Evolutionary conservation across 1,140 invertebrate species (phyloP).

Genomic region (Leucophenga varia): DNA sequence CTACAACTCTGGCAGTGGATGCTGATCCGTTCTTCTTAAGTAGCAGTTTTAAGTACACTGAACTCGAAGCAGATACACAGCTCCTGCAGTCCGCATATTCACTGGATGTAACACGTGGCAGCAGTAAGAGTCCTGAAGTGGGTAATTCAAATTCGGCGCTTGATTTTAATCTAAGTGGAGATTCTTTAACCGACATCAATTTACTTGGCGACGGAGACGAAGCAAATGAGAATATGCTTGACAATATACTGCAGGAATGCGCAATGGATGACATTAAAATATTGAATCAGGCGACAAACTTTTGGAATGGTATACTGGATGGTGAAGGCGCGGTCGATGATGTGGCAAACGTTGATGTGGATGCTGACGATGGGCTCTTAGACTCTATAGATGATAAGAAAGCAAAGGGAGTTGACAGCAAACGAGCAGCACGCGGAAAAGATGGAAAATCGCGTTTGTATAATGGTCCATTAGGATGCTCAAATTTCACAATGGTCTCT

Average conservation of each 20-base stretch:
- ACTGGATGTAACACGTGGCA: slow-evolving; percentile 36
- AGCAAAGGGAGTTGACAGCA: slow-evolving; percentile 18
- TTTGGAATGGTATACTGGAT: slow-evolving; percentile 54
- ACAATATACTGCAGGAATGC: slow-evolving; percentile 53
- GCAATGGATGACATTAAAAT: slow-evolving; percentile 52
- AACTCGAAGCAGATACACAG: slow-evolving; percentile 47
- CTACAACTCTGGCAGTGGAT: not conserved
- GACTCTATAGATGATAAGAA: slow-evolving; percentile 45
- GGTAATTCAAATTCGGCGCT: slow-evolving; percentile 30
- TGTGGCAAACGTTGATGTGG: slow-evolving; percentile 28
- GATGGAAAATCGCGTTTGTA: slow-evolving; percentile 12
- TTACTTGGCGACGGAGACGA: slow-evolving; percentile 44
- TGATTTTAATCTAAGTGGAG: slow-evolving; percentile 52
- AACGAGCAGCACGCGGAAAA: slow-evolving; percentile 31
- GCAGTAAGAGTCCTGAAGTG: slow-evolving; percentile 37
- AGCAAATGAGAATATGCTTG: slow-evolving; percentile 49
- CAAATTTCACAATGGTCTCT: too few relatives aligned
- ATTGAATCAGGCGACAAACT: slow-evolving; percentile 48
- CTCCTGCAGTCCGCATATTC: slow-evolving; percentile 39
- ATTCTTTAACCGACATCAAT: slow-evolving; percentile 50
- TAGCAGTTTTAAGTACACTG: slow-evolving; percentile 44
- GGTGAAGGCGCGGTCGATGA: slow-evolving; percentile 47
- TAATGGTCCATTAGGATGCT: slow-evolving; percentile 26
- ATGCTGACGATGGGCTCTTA: slow-evolving; percentile 37
- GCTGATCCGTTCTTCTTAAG: slow-evolving; percentile 33